These are phyloP conservation scores for Saccopteryx bilineata DNA, from an alignment of 2,113 vertebrate genomes.

Conservation along the genomic window DNA sequence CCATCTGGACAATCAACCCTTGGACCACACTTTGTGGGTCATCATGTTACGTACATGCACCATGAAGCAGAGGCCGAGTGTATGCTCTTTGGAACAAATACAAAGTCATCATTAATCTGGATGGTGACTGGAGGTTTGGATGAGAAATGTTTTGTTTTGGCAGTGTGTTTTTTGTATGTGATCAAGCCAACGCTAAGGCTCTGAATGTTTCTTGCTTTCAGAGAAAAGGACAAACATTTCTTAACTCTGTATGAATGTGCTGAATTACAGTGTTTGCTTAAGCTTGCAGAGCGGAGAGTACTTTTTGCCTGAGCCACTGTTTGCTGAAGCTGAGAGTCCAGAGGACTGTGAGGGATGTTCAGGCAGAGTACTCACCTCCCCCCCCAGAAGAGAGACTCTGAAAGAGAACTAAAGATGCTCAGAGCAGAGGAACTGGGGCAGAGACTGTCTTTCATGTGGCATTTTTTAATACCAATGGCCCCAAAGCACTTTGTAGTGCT, in stretches of 20 bases:
- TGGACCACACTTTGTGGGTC: background rate
- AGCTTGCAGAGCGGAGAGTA: background rate
- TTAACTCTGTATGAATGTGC: background rate
- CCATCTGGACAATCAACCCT: background rate
- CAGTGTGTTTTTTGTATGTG: background rate
- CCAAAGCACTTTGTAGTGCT: background rate
- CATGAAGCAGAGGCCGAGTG: background rate
- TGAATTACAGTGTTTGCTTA: background rate
- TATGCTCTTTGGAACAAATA: background rate
- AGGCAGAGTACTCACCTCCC: background rate
- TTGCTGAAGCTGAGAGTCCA: background rate
- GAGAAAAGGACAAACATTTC: slow-evolving; percentile 3
- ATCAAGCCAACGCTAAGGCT: background rate
- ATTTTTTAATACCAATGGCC: background rate
- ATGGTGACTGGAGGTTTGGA: slow-evolving; percentile 16
- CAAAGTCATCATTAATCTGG: background rate
- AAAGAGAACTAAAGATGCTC: background rate
- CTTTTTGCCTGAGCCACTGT: slow-evolving; percentile 6
- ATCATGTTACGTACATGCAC: background rate
- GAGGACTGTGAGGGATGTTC: background rate
- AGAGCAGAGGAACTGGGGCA: background rate
- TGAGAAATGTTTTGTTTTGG: background rate
- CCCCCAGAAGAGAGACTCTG: background rate
- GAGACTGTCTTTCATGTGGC: background rate
- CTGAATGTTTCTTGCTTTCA: background rate